A percentile compares a stretch with the other conserved stretches of the same genome.
phyloP scores from a whole-genome alignment of 1,140 invertebrate species.

The Magallana gigas region DNA sequence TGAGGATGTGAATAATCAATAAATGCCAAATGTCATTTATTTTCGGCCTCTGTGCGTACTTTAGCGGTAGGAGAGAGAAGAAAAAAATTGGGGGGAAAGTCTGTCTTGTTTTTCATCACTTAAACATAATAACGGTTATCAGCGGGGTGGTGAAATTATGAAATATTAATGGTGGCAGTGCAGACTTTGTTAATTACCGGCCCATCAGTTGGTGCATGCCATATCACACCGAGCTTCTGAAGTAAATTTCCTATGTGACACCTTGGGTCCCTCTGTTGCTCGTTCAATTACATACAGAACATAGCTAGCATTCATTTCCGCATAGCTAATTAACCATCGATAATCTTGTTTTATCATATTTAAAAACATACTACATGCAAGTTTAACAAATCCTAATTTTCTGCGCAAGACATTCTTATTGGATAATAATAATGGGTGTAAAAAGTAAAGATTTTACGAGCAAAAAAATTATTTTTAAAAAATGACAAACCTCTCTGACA shows the following conservation, averaged over 20 bases:
- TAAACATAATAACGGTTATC: constrained; percentile 9
- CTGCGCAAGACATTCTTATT: constrained; percentile 10
- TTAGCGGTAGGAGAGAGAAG: constrained; percentile 1
- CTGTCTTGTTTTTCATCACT: background rate
- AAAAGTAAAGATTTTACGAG: background rate
- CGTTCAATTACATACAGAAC: constrained; percentile 3
- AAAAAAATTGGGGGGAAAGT: constrained; percentile 17
- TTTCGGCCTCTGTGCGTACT: background rate
- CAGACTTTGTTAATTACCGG: constrained; percentile 22
- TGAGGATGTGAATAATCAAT: background rate
- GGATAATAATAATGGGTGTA: constrained; percentile 17
- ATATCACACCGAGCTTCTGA: constrained; percentile 21
- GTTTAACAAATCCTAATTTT: constrained; percentile 15
- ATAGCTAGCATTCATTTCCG: background rate
- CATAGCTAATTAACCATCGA: background rate
- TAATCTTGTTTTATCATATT: background rate
- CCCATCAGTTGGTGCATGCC: constrained; percentile 27
- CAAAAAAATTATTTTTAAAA: background rate
- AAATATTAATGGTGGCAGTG: constrained; percentile 33
- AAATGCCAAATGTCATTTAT: constrained; percentile 2
- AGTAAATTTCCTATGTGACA: constrained; percentile 24
- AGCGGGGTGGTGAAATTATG: constrained; percentile 19
- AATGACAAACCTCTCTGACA: background rate
- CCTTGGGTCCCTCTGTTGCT: background rate
- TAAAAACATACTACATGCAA: background rate